phyloP scores from a whole-genome alignment of 2,797 vertebrate genomes.

The Alfaro cultratus region DNA sequence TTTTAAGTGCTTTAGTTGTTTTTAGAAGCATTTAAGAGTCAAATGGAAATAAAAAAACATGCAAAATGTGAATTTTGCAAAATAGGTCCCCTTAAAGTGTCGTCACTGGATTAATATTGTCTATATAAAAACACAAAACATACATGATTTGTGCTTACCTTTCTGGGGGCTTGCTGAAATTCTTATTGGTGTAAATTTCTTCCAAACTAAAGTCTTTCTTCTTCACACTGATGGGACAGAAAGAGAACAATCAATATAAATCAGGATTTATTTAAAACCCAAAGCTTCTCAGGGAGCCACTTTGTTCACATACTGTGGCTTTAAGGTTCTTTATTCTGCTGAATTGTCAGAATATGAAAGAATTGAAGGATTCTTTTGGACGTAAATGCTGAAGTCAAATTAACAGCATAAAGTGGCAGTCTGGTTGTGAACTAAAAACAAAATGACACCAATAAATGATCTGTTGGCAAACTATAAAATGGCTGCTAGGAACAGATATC shows the following conservation, averaged over 20 bases:
- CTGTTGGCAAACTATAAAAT: not conserved
- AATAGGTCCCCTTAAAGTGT: not conserved
- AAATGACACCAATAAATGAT: not conserved
- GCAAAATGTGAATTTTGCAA: too few relatives aligned
- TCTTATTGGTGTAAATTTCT: slow-evolving; percentile 95
- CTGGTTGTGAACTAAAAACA: not conserved
- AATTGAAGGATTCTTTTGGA: not conserved
- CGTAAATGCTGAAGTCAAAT: not conserved
- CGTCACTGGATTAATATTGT: not conserved
- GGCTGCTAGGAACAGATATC: not conserved
- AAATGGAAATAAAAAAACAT: too few relatives aligned
- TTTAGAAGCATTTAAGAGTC: too few relatives aligned
- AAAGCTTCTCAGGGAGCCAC: not conserved
- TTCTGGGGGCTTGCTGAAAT: slow-evolving; percentile 87
- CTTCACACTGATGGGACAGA: slow-evolving; percentile 81
- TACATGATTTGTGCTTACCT: slow-evolving; percentile 74
- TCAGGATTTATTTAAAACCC: not conserved
- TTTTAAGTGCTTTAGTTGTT: too few relatives aligned
- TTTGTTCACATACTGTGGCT: not conserved
- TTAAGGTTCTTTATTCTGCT: not conserved
- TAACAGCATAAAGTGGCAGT: not conserved
- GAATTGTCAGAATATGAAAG: not conserved
- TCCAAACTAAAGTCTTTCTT: slow-evolving; percentile 93
- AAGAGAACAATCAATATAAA: not conserved
- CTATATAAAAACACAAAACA: not conserved